A percentile compares a stretch with the other conserved stretches of the same genome.
Evolutionary conservation across 2,888 invertebrate species (phyloP).

Genomic region (Rugalucina vietnamica): DNA sequence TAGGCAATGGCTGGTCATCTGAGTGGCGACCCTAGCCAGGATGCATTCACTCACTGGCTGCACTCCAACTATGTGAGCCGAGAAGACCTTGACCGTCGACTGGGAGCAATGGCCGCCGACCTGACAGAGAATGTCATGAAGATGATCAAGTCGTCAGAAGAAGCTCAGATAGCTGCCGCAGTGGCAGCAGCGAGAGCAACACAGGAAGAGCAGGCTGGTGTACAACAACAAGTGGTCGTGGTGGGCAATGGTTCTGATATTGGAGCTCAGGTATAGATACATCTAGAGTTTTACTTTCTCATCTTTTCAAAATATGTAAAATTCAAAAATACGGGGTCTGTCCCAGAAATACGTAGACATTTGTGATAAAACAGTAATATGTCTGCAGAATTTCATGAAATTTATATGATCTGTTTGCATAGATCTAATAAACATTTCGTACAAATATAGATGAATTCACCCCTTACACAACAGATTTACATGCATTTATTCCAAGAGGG

Average conservation of each 20-base stretch:
- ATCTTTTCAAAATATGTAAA: too few species aligned
- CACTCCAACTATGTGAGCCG: slow-evolving; percentile 70
- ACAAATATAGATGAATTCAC: too few species aligned
- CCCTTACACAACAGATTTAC: too few species aligned
- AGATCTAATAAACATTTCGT: too few species aligned
- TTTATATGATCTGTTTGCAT: too few species aligned
- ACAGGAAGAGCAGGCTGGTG: slow-evolving; percentile 1
- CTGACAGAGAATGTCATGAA: slow-evolving; percentile 66
- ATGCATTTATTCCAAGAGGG: too few species aligned
- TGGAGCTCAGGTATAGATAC: slow-evolving; percentile 60
- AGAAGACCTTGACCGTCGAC: slow-evolving; percentile 67
- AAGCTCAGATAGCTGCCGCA: slow-evolving; percentile 17
- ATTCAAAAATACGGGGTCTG: too few species aligned
- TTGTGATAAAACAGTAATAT: too few species aligned
- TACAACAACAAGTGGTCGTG: slow-evolving; percentile 35
- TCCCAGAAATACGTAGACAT: too few species aligned
- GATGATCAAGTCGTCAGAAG: slow-evolving; percentile 56
- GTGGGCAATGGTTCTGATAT: slow-evolving; percentile 44
- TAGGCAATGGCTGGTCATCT: slow-evolving; percentile 69
- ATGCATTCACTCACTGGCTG: slow-evolving; percentile 69
- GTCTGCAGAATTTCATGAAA: too few species aligned
- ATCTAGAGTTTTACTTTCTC: too few species aligned
- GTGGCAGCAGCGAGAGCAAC: slow-evolving; percentile 3
- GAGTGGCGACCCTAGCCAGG: slow-evolving; percentile 59
- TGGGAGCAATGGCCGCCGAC: slow-evolving; percentile 67